A percentile compares a stretch with the other conserved stretches of the same genome.
phyloP scores from a whole-genome alignment of 2,797 vertebrate genomes.

The Dendrocincla fuliginosa region DNA sequence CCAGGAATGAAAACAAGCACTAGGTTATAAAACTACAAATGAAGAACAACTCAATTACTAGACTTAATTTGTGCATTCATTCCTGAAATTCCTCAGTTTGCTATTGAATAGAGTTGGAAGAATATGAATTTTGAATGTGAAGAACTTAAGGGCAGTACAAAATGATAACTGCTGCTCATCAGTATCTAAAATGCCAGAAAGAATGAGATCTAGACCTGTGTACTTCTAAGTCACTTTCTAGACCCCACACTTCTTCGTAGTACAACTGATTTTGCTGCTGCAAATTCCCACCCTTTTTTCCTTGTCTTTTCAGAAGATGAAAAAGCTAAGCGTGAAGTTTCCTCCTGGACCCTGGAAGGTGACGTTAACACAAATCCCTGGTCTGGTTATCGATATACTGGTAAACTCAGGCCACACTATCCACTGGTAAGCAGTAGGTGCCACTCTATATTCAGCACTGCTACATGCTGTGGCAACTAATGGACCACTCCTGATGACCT shows the following conservation, averaged over 20 bases:
- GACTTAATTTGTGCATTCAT: background rate
- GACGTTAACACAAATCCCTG: slow-evolving; percentile 96
- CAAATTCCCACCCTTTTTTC: background rate
- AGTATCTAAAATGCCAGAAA: background rate
- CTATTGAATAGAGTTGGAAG: background rate
- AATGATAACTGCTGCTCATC: background rate
- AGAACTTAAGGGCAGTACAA: background rate
- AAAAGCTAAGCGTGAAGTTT: slow-evolving; percentile 86
- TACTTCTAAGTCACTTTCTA: background rate
- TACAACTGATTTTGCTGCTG: background rate
- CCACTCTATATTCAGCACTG: background rate
- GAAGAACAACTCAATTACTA: background rate
- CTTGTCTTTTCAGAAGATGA: slow-evolving; percentile 85
- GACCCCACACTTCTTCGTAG: background rate
- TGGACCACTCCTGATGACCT: background rate
- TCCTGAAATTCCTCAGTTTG: background rate
- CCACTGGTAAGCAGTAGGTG: slow-evolving; percentile 85
- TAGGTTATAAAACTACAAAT: background rate
- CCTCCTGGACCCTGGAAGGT: slow-evolving; percentile 87
- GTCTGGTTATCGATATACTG: slow-evolving; percentile 95
- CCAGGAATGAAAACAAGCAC: background rate
- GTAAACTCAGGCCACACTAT: slow-evolving; percentile 93
- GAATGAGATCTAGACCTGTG: background rate
- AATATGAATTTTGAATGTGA: background rate
- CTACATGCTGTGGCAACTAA: background rate